Evolutionary conservation across 1,140 invertebrate genomes (phyloP), one percentile per base, ranked within the genome.

Genomic region (Tribolium castaneum): DNA sequence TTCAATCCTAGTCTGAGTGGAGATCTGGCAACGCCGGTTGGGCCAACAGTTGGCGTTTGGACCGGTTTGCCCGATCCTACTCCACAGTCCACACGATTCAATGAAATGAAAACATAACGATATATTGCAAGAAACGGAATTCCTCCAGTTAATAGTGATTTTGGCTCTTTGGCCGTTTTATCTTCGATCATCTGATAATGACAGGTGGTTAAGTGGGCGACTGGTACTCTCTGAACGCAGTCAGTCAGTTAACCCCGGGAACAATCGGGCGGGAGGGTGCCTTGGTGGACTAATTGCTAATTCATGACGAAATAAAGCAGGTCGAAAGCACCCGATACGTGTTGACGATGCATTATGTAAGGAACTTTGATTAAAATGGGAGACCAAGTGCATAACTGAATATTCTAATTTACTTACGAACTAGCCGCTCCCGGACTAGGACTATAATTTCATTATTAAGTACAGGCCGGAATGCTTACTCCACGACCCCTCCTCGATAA

Each of bases 41-140:
- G 54, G 14, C 73, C 54, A 75, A 75, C 73, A 75, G 73, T 75
- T 75, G 73, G 73, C 73, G 73, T 62, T 75, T 59, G 73, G 73
- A 75, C 73, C 73, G 73, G 73, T 75, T 75, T 75, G 54, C 25
- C 34, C 16, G 51, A 75, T 75, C 50, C 72, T 75, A 75, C 34
- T 59, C 51, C 73, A 19, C 16, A 75, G 14, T 59, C 51, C 73
- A 19, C 16, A 75, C 73, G 73, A 75, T 75, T 75, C 73, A 75
- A 75, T 75, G 73, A 75, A 75, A 75, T 75, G 73, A 75, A 75
- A 75, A 75, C 73, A 75, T 59, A 56, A 62, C 73, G 73, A 75
- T 75, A 75, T 75, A 62, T 75, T 75, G 51, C 73, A 54, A 54
- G 49, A 54, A 56, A 54, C 70, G 19, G 70, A 51, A 73, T 73